Conservation (phyloP, 2,888 invertebrate genomes). For the Nymphalis polychloros region DNA sequence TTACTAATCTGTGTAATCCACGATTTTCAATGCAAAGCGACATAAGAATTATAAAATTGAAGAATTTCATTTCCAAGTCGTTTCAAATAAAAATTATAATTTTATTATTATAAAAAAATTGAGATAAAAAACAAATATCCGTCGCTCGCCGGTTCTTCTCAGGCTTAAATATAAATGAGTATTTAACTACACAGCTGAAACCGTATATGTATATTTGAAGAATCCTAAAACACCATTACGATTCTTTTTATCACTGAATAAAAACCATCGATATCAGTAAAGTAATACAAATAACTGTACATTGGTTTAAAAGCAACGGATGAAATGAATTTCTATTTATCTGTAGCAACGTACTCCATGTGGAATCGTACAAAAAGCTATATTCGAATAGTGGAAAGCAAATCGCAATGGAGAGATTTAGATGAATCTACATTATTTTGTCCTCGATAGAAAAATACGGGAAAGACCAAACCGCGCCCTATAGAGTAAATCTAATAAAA, state of each 20-base stretch:
- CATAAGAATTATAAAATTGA: too few relatives aligned
- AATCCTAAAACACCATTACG: too few relatives aligned
- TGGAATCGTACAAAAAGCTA: conserved; percentile 6
- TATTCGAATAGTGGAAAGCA: conserved; percentile 5
- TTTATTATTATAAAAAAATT: too few relatives aligned
- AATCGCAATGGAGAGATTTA: conserved; percentile 15
- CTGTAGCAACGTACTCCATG: neutral
- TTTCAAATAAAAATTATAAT: too few relatives aligned
- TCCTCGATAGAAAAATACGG: neutral
- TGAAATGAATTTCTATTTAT: neutral
- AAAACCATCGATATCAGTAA: neutral
- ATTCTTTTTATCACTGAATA: neutral
- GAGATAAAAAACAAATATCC: too few relatives aligned
- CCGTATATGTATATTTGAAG: too few relatives aligned
- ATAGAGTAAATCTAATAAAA: conserved; percentile 7
- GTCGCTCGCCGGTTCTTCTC: too few relatives aligned
- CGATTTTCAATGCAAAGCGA: too few relatives aligned
- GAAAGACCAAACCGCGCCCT: conserved; percentile 4
- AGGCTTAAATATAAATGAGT: too few relatives aligned
- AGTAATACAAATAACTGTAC: neutral
- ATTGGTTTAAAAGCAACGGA: neutral
- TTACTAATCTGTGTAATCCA: too few relatives aligned
- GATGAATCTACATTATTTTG: conserved; percentile 2
- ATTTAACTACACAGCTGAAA: too few relatives aligned
- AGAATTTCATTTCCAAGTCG: too few relatives aligned